Base-by-base conservation (phyloP, 2,888 invertebrate genomes). In the Flexamia atlantica region DNA sequence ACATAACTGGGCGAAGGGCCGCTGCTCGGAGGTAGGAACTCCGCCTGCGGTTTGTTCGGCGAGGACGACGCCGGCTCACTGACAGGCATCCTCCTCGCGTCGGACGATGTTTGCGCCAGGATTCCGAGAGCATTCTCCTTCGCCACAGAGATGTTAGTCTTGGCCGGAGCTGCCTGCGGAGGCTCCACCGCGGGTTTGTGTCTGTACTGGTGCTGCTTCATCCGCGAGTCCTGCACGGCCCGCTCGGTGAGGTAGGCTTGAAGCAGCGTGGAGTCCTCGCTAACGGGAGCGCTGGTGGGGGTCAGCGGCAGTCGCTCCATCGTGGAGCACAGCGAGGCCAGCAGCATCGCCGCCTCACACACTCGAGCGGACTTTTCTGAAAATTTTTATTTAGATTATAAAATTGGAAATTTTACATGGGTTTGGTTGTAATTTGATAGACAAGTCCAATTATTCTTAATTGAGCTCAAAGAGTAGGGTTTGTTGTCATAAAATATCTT, bases 231-330 rank as follows among this genome's bases (percentile, higher is more conserved):
- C 88, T 94, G 92, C 76, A 95, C 90, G 20, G 95, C 94, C 88
- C 94, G 92, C 88, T 95, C 95, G 0, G 94, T 95, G 79, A 95
- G 91, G 89, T 95, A 95, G 0, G 94, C 94, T 86, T 95, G 95
- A 81, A 95, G 90, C 92, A 95, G 85, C 17, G 85, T 83, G 10
- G 86, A 84, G 74, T 87, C 87, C 50, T 87, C 86, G 10, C 84
- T 82, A 17, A 84, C 83, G 17, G 86, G 84, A 3, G 85, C 64
- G 9, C 64, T 79, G n/a, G 85, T 84, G 1, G 86, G 68, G 7
- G 84, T 57, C 3, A 85, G 81, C 9, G 93, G 93, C 83, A 93
- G 89, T 87, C 93, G 92, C 83, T 93, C 93, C 85, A 93, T 93
- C 80, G 93, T 93, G 82, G 93, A 93, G 84, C 93, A 93, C 85